Conservation (phyloP, 2,797 vertebrate genomes). For the Chelidonichthys spinosus region DNA sequence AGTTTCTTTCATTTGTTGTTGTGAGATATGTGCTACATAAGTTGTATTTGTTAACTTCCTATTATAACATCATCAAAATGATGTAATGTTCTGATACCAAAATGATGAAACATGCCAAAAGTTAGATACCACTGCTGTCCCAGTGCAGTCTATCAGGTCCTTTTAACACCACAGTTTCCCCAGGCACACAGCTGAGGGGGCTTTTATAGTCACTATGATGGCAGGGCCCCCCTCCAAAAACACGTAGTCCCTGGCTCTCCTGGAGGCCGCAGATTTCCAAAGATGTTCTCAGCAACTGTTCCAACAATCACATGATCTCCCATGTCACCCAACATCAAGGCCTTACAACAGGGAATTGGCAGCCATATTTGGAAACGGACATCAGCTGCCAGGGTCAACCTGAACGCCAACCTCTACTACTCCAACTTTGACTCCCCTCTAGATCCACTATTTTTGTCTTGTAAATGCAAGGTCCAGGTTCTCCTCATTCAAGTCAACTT, state of each 20-base stretch:
- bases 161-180: constrained; percentile 16
- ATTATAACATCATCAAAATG: neutral
- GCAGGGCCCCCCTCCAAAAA: constrained; percentile 5
- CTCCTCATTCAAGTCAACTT: constrained; percentile 9
- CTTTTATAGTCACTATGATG: constrained; percentile 3
- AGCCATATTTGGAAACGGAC: constrained; percentile 35
- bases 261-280: constrained; percentile 25
- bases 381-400: constrained; percentile 39
- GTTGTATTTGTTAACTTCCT: neutral
- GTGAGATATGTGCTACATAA: constrained; percentile 12
- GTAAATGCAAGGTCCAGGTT: neutral
- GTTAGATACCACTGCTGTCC: constrained; percentile 9
- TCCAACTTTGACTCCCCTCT: neutral
- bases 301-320: constrained; percentile 44
- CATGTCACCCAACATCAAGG: constrained; percentile 17
- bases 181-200: constrained; percentile 13
- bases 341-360: constrained; percentile 20
- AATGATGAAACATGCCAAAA: neutral
- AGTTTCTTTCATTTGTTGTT: neutral
- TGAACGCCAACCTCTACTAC: constrained; percentile 1
- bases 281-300: constrained; percentile 52
- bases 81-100: constrained; percentile 5
- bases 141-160: constrained; percentile 5
- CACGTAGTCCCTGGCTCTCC: constrained; percentile 10
- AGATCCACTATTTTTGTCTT: neutral